Conservation (phyloP, 2,888 invertebrate genomes). For the Chrysolina americana region DNA sequence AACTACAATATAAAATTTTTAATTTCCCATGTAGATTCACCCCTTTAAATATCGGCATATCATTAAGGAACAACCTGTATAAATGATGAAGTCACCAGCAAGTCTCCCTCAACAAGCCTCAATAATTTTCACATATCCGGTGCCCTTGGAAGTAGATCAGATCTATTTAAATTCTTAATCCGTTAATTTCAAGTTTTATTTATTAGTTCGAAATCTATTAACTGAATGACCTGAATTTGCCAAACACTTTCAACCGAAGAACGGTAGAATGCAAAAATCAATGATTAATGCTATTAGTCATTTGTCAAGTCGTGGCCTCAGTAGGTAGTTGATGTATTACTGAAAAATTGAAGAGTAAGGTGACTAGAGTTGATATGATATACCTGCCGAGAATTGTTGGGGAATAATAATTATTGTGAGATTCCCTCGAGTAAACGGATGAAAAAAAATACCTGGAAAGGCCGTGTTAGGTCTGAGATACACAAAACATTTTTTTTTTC, state of each 20-base stretch:
- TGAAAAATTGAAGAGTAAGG: background rate
- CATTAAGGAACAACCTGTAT: too few species aligned
- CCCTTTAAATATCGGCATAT: too few species aligned
- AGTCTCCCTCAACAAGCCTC: background rate
- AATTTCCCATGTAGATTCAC: too few species aligned
- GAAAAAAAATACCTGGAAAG: too few species aligned
- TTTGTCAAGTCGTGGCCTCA: conserved; percentile 5
- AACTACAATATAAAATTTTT: too few species aligned
- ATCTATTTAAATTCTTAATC: conserved; percentile 32
- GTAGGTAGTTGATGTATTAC: background rate
- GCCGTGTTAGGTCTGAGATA: too few species aligned
- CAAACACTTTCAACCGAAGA: conserved; percentile 34
- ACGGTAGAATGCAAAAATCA: conserved; percentile 26
- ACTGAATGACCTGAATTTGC: conserved; percentile 49
- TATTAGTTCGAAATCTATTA: conserved; percentile 41
- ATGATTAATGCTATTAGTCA: conserved; percentile 13
- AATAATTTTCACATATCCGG: conserved; percentile 33
- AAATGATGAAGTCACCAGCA: background rate
- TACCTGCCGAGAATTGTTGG: background rate
- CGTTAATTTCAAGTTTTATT: conserved; percentile 40
- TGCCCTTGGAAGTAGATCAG: conserved; percentile 38
- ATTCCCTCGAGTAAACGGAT: too few species aligned
- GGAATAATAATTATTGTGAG: too few species aligned
- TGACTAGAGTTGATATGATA: background rate
- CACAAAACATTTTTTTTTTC: too few species aligned